Evolutionary conservation across 1,140 invertebrate genomes (phyloP), one percentile per base, ranked within the genome.

Genomic region (Philotrypesis tridentata): DNA sequence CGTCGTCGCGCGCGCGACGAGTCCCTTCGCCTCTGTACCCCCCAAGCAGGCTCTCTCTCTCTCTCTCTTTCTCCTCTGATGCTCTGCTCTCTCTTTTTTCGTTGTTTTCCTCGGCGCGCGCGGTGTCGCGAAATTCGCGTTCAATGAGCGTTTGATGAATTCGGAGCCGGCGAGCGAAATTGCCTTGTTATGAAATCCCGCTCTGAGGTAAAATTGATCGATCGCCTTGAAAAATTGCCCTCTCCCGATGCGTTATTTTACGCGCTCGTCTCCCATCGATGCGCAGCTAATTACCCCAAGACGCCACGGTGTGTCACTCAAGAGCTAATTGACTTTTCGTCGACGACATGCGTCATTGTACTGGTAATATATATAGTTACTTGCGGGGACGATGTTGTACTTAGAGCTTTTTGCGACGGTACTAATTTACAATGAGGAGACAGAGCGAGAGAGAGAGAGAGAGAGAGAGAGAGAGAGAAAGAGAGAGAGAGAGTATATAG

Each of bases 1-100:
- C 81, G 82, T 83, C 80, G 82, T 75, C 77, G 83, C 83, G 82
- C 83, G 77, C 17, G 2, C 31, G 43, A 23, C 74, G 27, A 82
- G 23, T 71, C 79, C 74, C 31, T 72, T 68, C 63, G 43, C n/a
- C n/a, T n/a, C n/a, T n/a, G 55, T 23, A 27, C 6, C 40, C 37
- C 48, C 48, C 48, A 6, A n/a, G n/a, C 48, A 43, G 17, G 17
- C 31, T 29, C 23, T 79, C 17, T 27, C 65, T 48, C 68, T 8
- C 68, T 8, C 23, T 43, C 68, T 29, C 68, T 8, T n/a, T 43
- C 68, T 37, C 31, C 27, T 33, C 27, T 14, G 17, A 31, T 68
- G 6, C 48, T 55, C 43, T 48, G n/a, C n/a, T n/a, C n/a, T n/a
- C n/a, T 37, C 21, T 55, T 55, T 55, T 55, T n/a, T 68, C 65